Percentiles rank a stretch among this genome's conserved stretches.
Evolutionary conservation across 2,888 invertebrate species (phyloP).

Genomic region (Phaedon cochleariae): DNA sequence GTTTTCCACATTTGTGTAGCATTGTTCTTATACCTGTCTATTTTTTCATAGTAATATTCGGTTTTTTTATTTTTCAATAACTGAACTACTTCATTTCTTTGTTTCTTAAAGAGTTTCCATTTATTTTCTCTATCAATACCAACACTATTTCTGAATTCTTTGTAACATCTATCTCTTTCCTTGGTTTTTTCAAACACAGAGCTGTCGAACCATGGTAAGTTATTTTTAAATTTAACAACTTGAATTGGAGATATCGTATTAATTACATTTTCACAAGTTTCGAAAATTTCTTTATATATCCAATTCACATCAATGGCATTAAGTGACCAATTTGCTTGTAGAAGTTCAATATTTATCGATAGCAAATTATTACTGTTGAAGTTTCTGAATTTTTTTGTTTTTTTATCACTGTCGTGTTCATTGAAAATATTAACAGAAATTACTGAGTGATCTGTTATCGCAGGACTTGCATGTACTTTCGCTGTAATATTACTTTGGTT

Average conservation of each 20-base stretch:
- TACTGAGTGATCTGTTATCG: not conserved
- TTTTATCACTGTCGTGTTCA: not conserved
- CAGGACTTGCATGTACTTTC: not conserved
- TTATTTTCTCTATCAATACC: not conserved
- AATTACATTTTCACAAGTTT: not conserved
- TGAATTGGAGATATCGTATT: slow-evolving; percentile 4
- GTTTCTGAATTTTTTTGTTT: slow-evolving; percentile 5
- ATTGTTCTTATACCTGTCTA: slow-evolving; percentile 6
- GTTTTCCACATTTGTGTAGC: slow-evolving; percentile 1
- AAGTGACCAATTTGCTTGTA: not conserved
- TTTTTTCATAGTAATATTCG: slow-evolving; percentile 3
- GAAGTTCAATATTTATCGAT: not conserved
- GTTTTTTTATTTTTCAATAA: slow-evolving; percentile 1
- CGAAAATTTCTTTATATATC: not conserved
- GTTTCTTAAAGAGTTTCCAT: slow-evolving; percentile 1
- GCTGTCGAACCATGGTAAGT: slow-evolving; percentile 3
- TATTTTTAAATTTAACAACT: not conserved
- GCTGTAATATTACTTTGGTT: not conserved
- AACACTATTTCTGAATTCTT: not conserved
- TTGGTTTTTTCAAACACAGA: not conserved
- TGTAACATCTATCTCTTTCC: not conserved
- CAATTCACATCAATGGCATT: not conserved
- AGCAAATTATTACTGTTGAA: not conserved
- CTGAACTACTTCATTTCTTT: not conserved
- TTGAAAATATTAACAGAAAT: not conserved